Conservation (phyloP, 1,140 invertebrate genomes). For the Rhyacophila brunnea region DNA sequence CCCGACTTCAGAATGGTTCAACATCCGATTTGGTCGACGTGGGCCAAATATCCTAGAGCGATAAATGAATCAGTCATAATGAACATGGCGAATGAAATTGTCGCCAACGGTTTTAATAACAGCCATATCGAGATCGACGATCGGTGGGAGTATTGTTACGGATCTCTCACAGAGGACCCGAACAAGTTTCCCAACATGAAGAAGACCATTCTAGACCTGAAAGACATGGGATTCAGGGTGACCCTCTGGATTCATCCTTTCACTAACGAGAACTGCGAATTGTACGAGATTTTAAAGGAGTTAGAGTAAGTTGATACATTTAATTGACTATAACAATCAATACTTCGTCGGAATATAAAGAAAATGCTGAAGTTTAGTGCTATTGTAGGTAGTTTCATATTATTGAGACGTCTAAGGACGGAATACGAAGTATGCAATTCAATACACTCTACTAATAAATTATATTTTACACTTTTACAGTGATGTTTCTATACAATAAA, state of each 20-base stretch:
- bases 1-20: conserved; percentile 74
- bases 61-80: conserved; percentile 68
- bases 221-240: conserved; percentile 66
- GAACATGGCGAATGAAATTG: conserved; percentile 72
- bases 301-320: conserved; percentile 51
- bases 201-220: conserved; percentile 56
- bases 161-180: conserved; percentile 71
- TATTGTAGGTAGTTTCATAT: too few relatives aligned
- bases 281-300: conserved; percentile 54
- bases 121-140: conserved; percentile 91
- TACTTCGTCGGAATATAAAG: too few relatives aligned
- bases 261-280: conserved; percentile 72
- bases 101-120: conserved; percentile 66
- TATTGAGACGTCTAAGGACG: too few relatives aligned
- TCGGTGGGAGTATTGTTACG: conserved; percentile 87
- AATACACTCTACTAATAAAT: too few relatives aligned
- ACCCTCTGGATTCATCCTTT: conserved; percentile 91
- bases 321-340: too few relatives aligned
- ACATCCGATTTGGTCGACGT: conserved; percentile 90
- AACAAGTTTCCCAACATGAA: conserved; percentile 73
- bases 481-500: too few relatives aligned
- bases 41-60: conserved; percentile 73
- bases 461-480: too few relatives aligned
- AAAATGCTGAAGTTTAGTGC: too few relatives aligned
- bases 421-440: too few relatives aligned